phyloP scores from a whole-genome alignment of 2,113 vertebrate genomes.

The Hystrix brachyura region DNA sequence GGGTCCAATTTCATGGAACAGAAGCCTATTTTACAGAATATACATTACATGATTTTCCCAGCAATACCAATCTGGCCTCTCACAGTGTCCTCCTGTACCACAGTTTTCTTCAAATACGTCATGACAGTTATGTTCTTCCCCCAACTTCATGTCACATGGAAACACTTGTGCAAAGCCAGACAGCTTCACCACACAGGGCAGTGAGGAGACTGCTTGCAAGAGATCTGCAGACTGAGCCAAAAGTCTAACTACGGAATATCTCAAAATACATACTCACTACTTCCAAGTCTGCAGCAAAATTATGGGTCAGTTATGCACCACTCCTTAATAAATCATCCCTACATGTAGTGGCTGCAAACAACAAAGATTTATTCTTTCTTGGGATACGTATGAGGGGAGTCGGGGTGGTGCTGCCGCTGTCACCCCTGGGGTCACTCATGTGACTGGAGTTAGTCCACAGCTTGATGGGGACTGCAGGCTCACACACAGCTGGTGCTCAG shows the following conservation, averaged over 20 bases:
- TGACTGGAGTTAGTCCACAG: neutral
- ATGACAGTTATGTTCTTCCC: neutral
- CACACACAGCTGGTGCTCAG: neutral
- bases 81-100: neutral
- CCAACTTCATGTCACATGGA: neutral
- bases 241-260: neutral
- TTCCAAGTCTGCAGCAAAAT: neutral
- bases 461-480: neutral
- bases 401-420: neutral
- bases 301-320: neutral
- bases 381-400: neutral
- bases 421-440: neutral
- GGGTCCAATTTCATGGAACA: neutral
- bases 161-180: slow-evolving; percentile 2
- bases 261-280: neutral
- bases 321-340: neutral
- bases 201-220: neutral
- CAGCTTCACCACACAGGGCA: neutral
- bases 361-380: neutral
- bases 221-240: neutral
- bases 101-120: neutral
- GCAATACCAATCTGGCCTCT: slow-evolving; percentile 16
- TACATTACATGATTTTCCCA: neutral
- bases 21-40: neutral
- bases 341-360: neutral